phyloP scores from a whole-genome alignment of 1,140 invertebrate species.

The Ladona fulva region DNA sequence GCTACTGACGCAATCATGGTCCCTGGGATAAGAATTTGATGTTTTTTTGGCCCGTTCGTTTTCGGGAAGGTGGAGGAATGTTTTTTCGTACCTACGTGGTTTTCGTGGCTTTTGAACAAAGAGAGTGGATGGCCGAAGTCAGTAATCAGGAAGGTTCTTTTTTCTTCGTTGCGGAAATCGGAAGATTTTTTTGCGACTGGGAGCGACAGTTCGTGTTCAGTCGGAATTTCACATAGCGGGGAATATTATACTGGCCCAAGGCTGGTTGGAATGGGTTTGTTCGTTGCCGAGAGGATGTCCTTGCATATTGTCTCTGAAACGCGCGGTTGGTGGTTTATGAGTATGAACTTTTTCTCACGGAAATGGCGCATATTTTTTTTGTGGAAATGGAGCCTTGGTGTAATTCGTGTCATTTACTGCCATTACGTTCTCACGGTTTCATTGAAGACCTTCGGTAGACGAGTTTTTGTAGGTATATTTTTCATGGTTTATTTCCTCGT shows the following conservation, averaged over 20 bases:
- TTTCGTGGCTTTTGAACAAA: neutral
- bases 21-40: neutral
- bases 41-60: neutral
- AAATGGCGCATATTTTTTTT: too few relatives aligned
- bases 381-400: too few relatives aligned
- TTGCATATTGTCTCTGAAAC: too few relatives aligned
- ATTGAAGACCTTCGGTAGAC: too few relatives aligned
- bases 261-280: neutral
- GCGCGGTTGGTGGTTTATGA: too few relatives aligned
- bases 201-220: neutral
- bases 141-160: neutral
- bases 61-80: neutral
- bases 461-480: too few relatives aligned
- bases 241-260: neutral
- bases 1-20: neutral
- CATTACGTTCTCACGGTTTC: too few relatives aligned
- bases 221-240: neutral
- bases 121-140: neutral
- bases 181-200: neutral
- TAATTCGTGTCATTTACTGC: too few relatives aligned
- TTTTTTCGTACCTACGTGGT: neutral
- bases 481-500: too few relatives aligned
- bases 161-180: neutral
- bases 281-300: too few relatives aligned
- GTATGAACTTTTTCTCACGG: too few relatives aligned